phyloP scores from a whole-genome alignment of 2,888 invertebrate species.

The Automeris io region DNA sequence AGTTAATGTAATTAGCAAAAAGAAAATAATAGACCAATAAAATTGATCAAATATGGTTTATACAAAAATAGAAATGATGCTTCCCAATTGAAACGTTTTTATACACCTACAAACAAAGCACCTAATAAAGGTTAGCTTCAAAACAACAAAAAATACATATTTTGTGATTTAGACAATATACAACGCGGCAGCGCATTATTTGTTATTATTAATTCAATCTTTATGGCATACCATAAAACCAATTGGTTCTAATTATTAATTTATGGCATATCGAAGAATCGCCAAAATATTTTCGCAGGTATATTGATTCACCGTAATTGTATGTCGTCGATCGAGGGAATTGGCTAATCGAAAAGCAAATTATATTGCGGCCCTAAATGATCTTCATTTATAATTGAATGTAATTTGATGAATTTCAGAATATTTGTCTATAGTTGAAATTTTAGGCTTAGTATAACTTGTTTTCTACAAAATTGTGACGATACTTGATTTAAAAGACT shows the following conservation, averaged over 20 bases:
- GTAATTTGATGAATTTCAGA: not conserved
- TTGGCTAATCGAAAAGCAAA: not conserved
- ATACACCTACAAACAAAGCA: not conserved
- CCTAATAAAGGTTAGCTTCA: not conserved
- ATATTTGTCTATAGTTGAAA: not conserved
- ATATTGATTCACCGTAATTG: not conserved
- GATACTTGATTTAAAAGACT: too few relatives aligned
- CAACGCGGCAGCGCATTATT: conserved; percentile 5
- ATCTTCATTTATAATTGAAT: not conserved
- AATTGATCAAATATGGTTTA: not conserved
- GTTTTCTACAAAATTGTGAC: not conserved
- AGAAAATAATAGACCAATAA: too few relatives aligned
- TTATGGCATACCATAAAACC: conserved; percentile 8
- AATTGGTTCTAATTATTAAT: conserved; percentile 10
- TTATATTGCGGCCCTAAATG: conserved; percentile 4
- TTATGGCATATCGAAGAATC: conserved; percentile 4
- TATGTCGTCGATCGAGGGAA: not conserved
- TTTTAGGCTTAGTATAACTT: not conserved
- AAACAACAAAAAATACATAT: conserved; percentile 1
- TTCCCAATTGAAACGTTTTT: not conserved
- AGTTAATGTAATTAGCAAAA: too few relatives aligned
- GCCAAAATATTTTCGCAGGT: conserved; percentile 3
- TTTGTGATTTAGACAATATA: conserved; percentile 2
- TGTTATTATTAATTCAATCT: conserved; percentile 6
- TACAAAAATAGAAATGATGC: not conserved